These are phyloP conservation scores for Champsocephalus gunnari DNA, from an alignment of 2,797 vertebrate genomes.

Conservation along the genomic window DNA sequence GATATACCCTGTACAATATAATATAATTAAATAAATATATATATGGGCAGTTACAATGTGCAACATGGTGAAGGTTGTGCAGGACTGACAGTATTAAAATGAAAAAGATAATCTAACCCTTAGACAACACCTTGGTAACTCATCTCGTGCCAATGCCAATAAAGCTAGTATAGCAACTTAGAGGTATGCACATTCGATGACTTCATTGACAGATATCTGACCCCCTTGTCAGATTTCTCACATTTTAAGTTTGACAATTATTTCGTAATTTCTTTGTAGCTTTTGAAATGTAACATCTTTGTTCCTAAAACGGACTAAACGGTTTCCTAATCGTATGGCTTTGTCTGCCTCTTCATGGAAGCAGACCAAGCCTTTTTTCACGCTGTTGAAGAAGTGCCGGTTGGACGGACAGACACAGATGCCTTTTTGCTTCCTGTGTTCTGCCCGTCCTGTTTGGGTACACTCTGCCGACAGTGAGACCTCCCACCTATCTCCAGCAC, in stretches of 20 bases:
- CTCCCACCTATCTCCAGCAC: constrained; percentile 47
- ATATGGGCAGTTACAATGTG: too few relatives aligned
- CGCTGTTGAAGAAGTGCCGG: constrained; percentile 53
- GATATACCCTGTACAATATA: too few relatives aligned
- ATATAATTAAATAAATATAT: too few relatives aligned
- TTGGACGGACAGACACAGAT: constrained; percentile 34
- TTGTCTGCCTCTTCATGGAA: constrained; percentile 2
- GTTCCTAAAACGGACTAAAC: background rate
- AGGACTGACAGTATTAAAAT: too few relatives aligned
- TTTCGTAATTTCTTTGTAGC: too few relatives aligned
- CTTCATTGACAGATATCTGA: background rate
- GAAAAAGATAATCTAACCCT: too few relatives aligned
- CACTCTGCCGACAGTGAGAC: constrained; percentile 50
- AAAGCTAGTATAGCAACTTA: too few relatives aligned
- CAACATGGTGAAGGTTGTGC: too few relatives aligned
- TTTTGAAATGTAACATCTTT: background rate
- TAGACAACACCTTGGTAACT: too few relatives aligned
- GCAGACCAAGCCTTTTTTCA: constrained; percentile 43
- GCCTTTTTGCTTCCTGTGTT: constrained; percentile 55
- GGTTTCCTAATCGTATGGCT: constrained; percentile 5
- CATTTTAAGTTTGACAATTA: background rate
- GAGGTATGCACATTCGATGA: background rate
- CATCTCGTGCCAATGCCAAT: too few relatives aligned
- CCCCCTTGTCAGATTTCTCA: background rate
- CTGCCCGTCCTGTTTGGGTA: constrained; percentile 51